These are phyloP conservation scores for Nebria salina DNA, from an alignment of 2,888 invertebrate species.

Conservation along the genomic window DNA sequence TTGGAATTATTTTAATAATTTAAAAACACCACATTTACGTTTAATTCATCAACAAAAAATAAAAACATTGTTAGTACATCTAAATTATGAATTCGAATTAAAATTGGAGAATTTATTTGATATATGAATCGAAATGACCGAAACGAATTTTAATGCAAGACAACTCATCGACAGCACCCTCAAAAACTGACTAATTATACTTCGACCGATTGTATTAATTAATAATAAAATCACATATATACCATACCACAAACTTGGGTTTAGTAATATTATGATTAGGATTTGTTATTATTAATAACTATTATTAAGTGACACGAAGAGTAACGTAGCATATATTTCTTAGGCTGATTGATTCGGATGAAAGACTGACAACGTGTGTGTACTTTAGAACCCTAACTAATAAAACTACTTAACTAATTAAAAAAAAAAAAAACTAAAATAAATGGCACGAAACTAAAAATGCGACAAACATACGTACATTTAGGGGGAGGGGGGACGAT, in stretches of 20 bases:
- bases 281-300: background rate
- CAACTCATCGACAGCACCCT: too few relatives aligned
- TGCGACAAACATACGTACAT: background rate
- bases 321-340: background rate
- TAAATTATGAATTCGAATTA: too few relatives aligned
- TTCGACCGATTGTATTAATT: background rate
- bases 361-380: background rate
- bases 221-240: background rate
- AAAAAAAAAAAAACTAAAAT: too few relatives aligned
- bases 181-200: too few relatives aligned
- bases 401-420: background rate
- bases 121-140: too few relatives aligned
- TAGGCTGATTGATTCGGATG: background rate
- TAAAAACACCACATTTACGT: too few relatives aligned
- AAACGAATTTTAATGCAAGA: too few relatives aligned
- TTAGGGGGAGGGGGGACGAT: background rate
- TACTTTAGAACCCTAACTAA: background rate
- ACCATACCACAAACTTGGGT: background rate
- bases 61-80: too few relatives aligned
- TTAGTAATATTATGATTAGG: background rate
- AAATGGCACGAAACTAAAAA: background rate
- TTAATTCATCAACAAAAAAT: too few relatives aligned
- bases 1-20: too few relatives aligned
- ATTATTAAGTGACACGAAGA: slow-evolving; percentile 1
- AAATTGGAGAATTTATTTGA: too few relatives aligned